Evolutionary conservation across 2,797 vertebrate genomes (phyloP).

Genomic region (Acanthis flammea): DNA sequence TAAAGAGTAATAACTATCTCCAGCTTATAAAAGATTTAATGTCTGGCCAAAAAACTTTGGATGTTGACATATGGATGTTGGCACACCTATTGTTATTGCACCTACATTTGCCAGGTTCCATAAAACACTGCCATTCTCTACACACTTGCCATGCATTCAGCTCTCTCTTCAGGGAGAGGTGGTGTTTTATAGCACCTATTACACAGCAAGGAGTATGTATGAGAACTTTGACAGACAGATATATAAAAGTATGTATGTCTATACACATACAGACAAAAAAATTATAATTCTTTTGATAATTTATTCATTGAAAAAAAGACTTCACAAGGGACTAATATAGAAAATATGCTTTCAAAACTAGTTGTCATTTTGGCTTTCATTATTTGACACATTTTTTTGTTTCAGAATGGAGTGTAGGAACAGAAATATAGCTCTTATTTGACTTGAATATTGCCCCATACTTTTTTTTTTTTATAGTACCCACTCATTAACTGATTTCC

Average conservation of each 20-base stretch:
- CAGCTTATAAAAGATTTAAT: not conserved
- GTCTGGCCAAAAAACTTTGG: slow-evolving; percentile 12
- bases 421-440: not conserved
- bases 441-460: not conserved
- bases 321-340: not conserved
- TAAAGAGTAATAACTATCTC: not conserved
- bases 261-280: not conserved
- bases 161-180: not conserved
- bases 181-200: not conserved
- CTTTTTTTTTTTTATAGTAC: not conserved
- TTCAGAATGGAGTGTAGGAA: not conserved
- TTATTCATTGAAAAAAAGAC: not conserved
- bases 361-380: not conserved
- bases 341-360: not conserved
- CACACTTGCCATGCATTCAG: not conserved
- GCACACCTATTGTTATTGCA: not conserved
- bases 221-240: not conserved
- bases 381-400: not conserved
- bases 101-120: slow-evolving; percentile 32
- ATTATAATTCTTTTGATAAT: not conserved
- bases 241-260: not conserved
- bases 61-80: not conserved
- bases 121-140: not conserved
- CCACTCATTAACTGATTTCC: not conserved
- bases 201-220: not conserved